Conservation (phyloP, 1,140 invertebrate species). For the Euwallacea fornicatus region DNA sequence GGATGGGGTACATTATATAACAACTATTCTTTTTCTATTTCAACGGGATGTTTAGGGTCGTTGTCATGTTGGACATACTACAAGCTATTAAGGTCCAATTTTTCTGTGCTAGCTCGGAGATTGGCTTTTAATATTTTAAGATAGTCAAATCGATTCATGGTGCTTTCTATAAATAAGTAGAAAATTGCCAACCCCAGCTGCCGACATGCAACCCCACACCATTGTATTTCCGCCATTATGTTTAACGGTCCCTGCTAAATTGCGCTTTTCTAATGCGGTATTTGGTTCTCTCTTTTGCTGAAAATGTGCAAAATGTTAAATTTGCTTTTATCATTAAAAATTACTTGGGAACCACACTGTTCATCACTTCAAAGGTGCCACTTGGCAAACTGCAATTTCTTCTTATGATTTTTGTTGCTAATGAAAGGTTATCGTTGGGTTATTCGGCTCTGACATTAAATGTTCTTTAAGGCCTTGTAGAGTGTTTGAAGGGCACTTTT, state of each 20-base stretch:
- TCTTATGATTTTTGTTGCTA: background rate
- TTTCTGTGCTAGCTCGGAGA: background rate
- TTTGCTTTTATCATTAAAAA: too few species aligned
- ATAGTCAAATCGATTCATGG: background rate
- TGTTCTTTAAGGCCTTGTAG: background rate
- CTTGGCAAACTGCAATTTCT: background rate
- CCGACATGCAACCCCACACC: background rate
- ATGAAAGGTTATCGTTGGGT: background rate
- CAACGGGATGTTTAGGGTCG: background rate
- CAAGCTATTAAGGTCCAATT: background rate
- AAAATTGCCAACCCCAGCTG: background rate
- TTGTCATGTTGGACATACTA: slow-evolving; percentile 1
- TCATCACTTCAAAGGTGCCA: background rate
- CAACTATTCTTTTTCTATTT: background rate
- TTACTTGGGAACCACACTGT: background rate
- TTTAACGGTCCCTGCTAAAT: background rate
- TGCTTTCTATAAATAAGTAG: background rate
- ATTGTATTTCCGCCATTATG: background rate
- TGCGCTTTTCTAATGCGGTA: background rate
- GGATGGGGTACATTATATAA: background rate
- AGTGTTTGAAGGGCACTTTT: background rate
- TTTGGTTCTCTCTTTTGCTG: background rate
- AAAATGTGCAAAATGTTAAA: too few species aligned
- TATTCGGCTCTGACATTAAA: background rate
- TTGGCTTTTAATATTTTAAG: background rate